phyloP scores from a whole-genome alignment of 2,113 vertebrate species.

The Hyperoodon ampullatus region DNA sequence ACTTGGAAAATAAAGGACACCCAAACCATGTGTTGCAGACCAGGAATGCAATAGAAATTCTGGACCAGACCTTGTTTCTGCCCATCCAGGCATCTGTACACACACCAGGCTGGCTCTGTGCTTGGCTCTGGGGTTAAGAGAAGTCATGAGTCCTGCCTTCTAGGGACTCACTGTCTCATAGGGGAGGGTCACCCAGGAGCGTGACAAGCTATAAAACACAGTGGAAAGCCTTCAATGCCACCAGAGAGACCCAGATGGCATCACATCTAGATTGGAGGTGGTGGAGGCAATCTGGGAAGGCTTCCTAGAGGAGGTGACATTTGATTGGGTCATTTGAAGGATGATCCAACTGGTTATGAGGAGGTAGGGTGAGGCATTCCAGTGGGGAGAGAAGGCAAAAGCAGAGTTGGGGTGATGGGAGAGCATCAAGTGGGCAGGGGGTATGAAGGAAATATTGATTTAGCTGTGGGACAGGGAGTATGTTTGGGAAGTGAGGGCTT shows the following conservation, averaged over 20 bases:
- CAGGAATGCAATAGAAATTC: not conserved
- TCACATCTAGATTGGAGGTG: not conserved
- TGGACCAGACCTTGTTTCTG: not conserved
- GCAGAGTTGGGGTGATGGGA: not conserved
- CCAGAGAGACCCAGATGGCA: not conserved
- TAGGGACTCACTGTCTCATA: not conserved
- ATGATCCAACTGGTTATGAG: not conserved
- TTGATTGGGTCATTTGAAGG: not conserved
- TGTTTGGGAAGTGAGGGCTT: not conserved
- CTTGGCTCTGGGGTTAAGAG: not conserved
- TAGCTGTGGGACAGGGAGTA: not conserved
- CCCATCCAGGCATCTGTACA: not conserved
- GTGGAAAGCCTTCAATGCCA: not conserved
- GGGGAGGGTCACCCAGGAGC: not conserved
- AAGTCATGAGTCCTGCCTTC: not conserved
- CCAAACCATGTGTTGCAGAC: not conserved
- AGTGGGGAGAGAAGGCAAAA: not conserved
- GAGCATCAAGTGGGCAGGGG: fast-evolving
- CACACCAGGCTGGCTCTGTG: not conserved
- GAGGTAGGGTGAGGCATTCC: not conserved
- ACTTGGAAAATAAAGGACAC: not conserved
- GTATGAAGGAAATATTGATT: not conserved
- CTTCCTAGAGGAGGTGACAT: not conserved
- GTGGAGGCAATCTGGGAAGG: not conserved
- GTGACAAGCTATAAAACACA: not conserved